Conservation (phyloP, 1,140 invertebrate genomes). For the Caerostris darwini region DNA sequence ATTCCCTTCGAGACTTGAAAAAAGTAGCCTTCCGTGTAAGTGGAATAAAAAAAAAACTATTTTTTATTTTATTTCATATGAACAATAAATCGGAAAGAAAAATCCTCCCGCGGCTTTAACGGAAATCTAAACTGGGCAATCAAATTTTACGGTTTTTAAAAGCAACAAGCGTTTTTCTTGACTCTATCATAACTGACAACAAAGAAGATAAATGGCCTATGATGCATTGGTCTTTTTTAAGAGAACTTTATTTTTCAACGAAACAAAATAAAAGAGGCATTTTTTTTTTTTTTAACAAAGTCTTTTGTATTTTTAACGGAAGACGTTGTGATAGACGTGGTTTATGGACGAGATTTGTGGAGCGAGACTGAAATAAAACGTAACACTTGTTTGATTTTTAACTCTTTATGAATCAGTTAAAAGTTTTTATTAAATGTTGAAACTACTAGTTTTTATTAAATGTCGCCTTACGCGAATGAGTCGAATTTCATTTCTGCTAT, state of each 20-base stretch:
- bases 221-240: slow-evolving; percentile 18
- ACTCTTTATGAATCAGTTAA: no score
- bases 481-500: no score
- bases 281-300: neutral
- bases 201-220: slow-evolving; percentile 34
- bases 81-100: slow-evolving; percentile 66
- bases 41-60: neutral
- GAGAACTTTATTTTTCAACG: slow-evolving; percentile 4
- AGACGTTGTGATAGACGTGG: no score
- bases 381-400: no score
- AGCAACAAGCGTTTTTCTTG: slow-evolving; percentile 39
- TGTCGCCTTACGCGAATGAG: no score
- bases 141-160: slow-evolving; percentile 73
- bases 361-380: no score
- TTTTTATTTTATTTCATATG: slow-evolving; percentile 49
- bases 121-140: slow-evolving; percentile 63
- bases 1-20: slow-evolving; percentile 21
- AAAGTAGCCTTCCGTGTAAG: slow-evolving; percentile 52
- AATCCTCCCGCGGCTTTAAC: slow-evolving; percentile 59
- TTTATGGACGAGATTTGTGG: no score
- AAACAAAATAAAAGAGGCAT: neutral
- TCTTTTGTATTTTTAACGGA: no score
- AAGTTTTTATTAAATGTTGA: no score
- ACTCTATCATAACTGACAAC: neutral
- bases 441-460: no score